Evolutionary conservation across 2,797 vertebrate genomes (phyloP).

Genomic region (Sitta carolinensis): DNA sequence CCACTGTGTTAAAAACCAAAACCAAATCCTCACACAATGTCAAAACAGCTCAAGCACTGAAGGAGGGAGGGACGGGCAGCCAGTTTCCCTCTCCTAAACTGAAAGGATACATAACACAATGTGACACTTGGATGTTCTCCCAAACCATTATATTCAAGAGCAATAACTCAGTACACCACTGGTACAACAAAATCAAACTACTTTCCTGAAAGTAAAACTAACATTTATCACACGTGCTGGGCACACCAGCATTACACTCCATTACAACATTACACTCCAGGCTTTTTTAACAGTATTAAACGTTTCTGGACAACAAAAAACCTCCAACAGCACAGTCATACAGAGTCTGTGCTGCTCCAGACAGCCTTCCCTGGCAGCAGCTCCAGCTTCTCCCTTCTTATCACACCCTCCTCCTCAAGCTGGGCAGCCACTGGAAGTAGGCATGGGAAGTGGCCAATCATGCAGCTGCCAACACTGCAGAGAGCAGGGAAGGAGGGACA

Average conservation of each 20-base stretch:
- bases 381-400: not conserved
- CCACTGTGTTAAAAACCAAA: not conserved
- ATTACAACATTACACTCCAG: not conserved
- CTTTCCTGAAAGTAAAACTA: slow-evolving; percentile 7
- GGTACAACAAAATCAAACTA: not conserved
- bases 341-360: not conserved
- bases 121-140: not conserved
- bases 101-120: not conserved
- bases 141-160: slow-evolving; percentile 45
- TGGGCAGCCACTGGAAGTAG: slow-evolving; percentile 61
- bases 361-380: not conserved
- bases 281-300: not conserved
- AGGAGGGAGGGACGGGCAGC: not conserved
- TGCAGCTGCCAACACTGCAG: slow-evolving; percentile 67
- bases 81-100: not conserved
- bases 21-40: not conserved
- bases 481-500: slow-evolving; percentile 56
- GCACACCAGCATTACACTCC: too few species aligned
- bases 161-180: not conserved
- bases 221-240: not conserved
- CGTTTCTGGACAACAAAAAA: not conserved
- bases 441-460: slow-evolving; percentile 50
- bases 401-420: slow-evolving; percentile 34
- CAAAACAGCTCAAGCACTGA: not conserved
- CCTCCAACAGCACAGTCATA: accelerated